Evolutionary conservation across 2,888 invertebrate species (phyloP).

Genomic region (Melinopterus prodromus): DNA sequence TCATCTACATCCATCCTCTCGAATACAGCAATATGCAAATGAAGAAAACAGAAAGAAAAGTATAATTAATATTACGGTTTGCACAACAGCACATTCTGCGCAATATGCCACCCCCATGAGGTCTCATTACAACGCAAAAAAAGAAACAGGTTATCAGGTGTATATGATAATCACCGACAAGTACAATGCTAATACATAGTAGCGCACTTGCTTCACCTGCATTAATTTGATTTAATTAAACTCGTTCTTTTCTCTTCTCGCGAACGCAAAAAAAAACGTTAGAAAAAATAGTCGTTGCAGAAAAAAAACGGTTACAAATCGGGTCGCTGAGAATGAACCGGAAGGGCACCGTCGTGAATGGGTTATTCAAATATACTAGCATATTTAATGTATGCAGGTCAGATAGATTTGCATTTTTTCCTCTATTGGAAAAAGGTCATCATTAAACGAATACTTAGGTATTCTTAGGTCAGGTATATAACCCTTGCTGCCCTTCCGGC

Average conservation of each 20-base stretch:
- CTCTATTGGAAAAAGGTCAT: constrained; percentile 55
- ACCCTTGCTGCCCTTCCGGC: constrained; percentile 39
- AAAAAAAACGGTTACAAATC: constrained; percentile 36
- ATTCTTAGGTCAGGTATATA: constrained; percentile 30
- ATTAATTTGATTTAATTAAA: constrained; percentile 35
- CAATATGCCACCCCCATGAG: constrained; percentile 5
- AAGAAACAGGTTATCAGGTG: background rate
- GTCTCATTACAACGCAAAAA: constrained; percentile 27
- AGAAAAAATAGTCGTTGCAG: constrained; percentile 55
- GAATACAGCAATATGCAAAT: background rate
- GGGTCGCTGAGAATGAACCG: constrained; percentile 46
- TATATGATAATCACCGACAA: background rate
- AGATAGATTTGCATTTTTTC: constrained; percentile 58
- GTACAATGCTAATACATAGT: background rate
- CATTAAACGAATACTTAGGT: constrained; percentile 44
- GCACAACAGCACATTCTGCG: constrained; percentile 19
- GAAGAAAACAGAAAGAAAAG: background rate
- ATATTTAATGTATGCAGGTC: constrained; percentile 57
- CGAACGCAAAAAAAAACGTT: constrained; percentile 44
- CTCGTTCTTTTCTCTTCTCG: constrained; percentile 25
- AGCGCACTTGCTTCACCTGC: constrained; percentile 28
- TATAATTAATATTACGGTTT: constrained; percentile 5
- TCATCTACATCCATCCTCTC: background rate
- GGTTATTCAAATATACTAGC: constrained; percentile 53
- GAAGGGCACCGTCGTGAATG: constrained; percentile 37